These are phyloP conservation scores for Hydractinia symbiolongicarpus DNA, from an alignment of 30 jellyfish, hydroid and myxozoan genomes.

Conservation along the genomic window DNA sequence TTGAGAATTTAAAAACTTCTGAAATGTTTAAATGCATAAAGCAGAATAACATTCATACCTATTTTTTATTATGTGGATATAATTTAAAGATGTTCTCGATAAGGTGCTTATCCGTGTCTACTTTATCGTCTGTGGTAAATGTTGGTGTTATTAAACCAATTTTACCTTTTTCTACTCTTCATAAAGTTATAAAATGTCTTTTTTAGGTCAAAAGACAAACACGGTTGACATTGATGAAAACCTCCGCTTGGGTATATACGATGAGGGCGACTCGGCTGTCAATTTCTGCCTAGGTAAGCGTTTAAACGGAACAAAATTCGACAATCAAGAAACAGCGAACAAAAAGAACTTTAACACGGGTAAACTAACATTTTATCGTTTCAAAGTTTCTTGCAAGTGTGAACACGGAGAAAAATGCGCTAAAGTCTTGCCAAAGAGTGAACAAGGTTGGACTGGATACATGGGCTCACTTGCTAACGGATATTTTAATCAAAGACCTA, in stretches of 20 bases:
- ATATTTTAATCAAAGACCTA: constrained; percentile 33
- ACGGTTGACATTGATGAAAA: constrained; percentile 39
- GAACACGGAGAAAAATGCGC: constrained; percentile 57
- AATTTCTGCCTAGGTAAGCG: constrained; percentile 57
- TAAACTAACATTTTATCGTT: constrained; percentile 68
- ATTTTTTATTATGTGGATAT: too few species aligned
- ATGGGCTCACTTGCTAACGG: constrained; percentile 96
- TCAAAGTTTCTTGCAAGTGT: constrained; percentile 68
- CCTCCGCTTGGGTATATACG: constrained; percentile 55
- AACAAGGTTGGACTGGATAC: constrained; percentile 97
- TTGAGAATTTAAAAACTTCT: too few species aligned
- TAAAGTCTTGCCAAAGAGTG: constrained; percentile 64
- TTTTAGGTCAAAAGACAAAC: constrained; percentile 47
- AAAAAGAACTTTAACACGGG: constrained; percentile 70
- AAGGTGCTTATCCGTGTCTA: too few species aligned
- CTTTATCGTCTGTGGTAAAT: too few species aligned
- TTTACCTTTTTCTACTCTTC: not conserved
- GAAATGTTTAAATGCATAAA: too few species aligned
- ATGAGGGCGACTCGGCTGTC: constrained; percentile 95
- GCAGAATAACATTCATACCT: too few species aligned
- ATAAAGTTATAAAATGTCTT: not conserved
- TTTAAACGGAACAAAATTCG: constrained; percentile 40
- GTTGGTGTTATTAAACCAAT: not conserved
- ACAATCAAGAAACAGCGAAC: constrained; percentile 59
- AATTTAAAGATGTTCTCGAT: too few species aligned